Percentiles rank a stretch among this genome's conserved stretches.
These are phyloP conservation scores for Ferdinandea cuprea DNA, from an alignment of 2,888 invertebrate species.

Conservation along the genomic window DNA sequence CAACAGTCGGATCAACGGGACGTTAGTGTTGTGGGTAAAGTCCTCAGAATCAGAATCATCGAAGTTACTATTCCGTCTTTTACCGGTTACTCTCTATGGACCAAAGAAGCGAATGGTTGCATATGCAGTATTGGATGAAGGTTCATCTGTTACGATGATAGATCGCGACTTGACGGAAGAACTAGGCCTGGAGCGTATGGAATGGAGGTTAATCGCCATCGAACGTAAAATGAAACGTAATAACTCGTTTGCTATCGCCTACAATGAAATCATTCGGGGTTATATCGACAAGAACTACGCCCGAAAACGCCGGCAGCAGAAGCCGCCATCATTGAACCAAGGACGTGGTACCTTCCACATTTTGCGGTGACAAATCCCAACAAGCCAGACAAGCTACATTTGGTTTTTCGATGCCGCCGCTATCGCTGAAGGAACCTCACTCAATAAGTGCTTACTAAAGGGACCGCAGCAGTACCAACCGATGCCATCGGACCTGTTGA, in stretches of 20 bases:
- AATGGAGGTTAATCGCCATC: not conserved
- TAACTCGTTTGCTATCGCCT: not conserved
- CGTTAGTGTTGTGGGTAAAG: no score
- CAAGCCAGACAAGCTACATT: constrained; percentile 49
- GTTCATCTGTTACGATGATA: constrained; percentile 53
- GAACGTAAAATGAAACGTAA: not conserved
- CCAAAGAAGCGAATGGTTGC: constrained; percentile 7
- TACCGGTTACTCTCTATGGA: constrained; percentile 51
- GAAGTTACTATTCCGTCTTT: constrained; percentile 30
- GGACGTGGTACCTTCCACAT: no score
- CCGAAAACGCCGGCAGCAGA: no score
- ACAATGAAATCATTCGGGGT: not conserved
- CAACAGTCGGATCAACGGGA: no score
- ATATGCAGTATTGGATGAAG: constrained; percentile 39
- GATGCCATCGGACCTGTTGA: constrained; percentile 57
- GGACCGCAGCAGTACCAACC: constrained; percentile 60
- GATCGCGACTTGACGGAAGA: constrained; percentile 26
- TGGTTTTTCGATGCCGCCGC: constrained; percentile 70
- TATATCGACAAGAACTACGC: no score
- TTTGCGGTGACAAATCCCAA: constrained; percentile 46
- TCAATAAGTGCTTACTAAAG: constrained; percentile 63
- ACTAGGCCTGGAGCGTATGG: constrained; percentile 36
- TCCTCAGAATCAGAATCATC: constrained; percentile 15
- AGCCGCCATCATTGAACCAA: no score
- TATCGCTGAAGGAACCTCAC: constrained; percentile 43